Conservation (phyloP, 2,888 invertebrate species). For the Campopleginae sp. region DNA sequence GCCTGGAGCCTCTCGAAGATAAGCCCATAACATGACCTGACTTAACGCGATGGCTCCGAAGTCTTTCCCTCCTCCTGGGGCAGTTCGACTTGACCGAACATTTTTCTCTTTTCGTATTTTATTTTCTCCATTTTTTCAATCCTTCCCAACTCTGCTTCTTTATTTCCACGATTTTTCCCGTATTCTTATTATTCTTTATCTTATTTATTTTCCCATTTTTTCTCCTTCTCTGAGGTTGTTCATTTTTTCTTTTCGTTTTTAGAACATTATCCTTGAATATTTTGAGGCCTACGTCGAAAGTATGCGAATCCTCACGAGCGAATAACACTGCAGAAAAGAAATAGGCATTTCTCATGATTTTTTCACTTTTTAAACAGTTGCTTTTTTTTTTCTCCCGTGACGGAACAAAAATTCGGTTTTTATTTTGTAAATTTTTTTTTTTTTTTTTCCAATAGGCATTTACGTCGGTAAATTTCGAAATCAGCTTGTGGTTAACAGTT, state of each 20-base stretch:
- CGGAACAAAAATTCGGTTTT: background rate
- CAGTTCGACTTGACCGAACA: conserved; percentile 13
- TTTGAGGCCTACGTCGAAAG: background rate
- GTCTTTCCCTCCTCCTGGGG: conserved; percentile 13
- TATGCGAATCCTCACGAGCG: background rate
- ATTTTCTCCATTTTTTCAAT: conserved; percentile 28
- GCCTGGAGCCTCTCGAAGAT: conserved; percentile 73
- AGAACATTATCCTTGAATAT: conserved; percentile 4
- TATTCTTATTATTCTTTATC: conserved; percentile 41
- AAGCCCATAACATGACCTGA: conserved; percentile 81
- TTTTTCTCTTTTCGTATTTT: conserved; percentile 12
- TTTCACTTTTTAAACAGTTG: conserved; percentile 7
- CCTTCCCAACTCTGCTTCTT: conserved; percentile 24
- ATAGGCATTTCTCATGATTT: background rate
- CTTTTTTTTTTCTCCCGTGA: background rate
- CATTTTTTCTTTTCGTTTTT: background rate
- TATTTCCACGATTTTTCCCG: conserved; percentile 43
- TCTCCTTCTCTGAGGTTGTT: background rate
- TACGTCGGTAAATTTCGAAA: conserved; percentile 41
- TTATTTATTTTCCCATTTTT: conserved; percentile 29
- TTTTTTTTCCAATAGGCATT: conserved; percentile 4
- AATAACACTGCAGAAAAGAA: background rate
- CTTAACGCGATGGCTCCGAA: conserved; percentile 76
- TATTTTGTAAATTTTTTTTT: background rate
- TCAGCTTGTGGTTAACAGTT: conserved; percentile 31